Percentiles rank a stretch among this genome's conserved stretches.
These are phyloP conservation scores for Lasioglossum baleicum DNA, from an alignment of 1,140 invertebrate genomes.

Conservation along the genomic window DNA sequence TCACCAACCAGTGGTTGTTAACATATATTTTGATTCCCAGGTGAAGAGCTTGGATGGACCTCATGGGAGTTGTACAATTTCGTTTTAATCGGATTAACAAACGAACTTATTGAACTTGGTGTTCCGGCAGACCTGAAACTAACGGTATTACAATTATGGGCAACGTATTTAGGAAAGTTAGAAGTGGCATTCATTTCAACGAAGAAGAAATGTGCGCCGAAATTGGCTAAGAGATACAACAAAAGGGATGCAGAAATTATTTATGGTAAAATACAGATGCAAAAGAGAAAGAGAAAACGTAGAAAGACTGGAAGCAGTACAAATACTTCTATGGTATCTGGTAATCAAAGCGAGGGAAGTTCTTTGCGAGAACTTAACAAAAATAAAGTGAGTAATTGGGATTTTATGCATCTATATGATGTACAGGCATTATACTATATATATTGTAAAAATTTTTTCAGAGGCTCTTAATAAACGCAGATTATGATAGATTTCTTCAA, in stretches of 20 bases:
- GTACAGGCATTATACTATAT: no score
- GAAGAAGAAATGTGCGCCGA: constrained; percentile 77
- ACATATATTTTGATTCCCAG: constrained; percentile 48
- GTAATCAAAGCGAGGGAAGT: constrained; percentile 49
- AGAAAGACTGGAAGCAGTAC: constrained; percentile 44
- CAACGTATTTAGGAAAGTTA: constrained; percentile 81
- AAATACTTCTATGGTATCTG: constrained; percentile 59
- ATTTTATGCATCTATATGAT: neutral
- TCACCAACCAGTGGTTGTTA: constrained; percentile 10
- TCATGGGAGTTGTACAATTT: constrained; percentile 86
- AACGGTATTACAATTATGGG: constrained; percentile 84
- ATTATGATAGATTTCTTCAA: constrained; percentile 73
- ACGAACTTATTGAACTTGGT: constrained; percentile 83
- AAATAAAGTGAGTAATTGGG: constrained; percentile 63
- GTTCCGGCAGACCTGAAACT: constrained; percentile 81
- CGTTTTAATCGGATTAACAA: constrained; percentile 81
- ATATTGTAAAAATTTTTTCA: neutral
- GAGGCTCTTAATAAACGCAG: constrained; percentile 60
- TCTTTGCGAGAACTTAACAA: constrained; percentile 65
- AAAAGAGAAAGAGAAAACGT: constrained; percentile 61
- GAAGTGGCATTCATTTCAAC: constrained; percentile 82
- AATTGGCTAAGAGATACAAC: constrained; percentile 78
- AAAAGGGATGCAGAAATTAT: constrained; percentile 81
- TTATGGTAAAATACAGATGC: constrained; percentile 74
- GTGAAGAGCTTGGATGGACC: constrained; percentile 78